Evolutionary conservation across 2,113 vertebrate species (phyloP).

Genomic region (Chlamydotis undulata): DNA sequence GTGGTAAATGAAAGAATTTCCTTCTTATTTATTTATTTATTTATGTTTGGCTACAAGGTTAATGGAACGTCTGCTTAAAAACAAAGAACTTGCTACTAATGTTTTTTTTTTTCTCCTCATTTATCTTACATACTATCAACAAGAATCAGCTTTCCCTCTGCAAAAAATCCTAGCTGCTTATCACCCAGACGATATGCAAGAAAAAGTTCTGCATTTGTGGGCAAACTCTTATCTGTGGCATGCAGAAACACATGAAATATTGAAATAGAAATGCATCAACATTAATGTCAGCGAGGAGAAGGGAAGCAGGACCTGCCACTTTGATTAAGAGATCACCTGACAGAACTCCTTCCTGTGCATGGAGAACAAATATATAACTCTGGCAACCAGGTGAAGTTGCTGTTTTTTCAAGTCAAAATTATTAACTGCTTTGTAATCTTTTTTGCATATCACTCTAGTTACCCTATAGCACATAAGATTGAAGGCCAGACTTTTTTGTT

Average conservation of each 20-base stretch:
- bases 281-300: conserved; percentile 29
- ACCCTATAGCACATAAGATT: neutral
- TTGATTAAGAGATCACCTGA: conserved; percentile 48
- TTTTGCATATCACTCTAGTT: neutral
- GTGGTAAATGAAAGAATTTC: conserved; percentile 23
- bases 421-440: conserved; percentile 32
- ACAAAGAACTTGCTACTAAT: conserved; percentile 25
- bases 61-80: conserved; percentile 30
- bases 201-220: neutral
- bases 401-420: conserved; percentile 49
- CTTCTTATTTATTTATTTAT: neutral
- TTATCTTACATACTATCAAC: conserved; percentile 50
- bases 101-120: conserved; percentile 2
- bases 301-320: neutral
- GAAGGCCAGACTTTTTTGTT: neutral
- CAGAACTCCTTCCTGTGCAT: neutral
- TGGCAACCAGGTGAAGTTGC: neutral
- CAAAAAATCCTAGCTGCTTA: conserved; percentile 19
- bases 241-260: conserved; percentile 44
- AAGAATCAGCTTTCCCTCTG: conserved; percentile 11
- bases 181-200: conserved; percentile 9
- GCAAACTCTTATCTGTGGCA: conserved; percentile 54
- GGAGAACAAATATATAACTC: conserved; percentile 16
- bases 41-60: neutral
- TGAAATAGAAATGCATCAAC: conserved; percentile 49